Conservation (phyloP, 1,140 invertebrate genomes). For the Brachionus calyciflorus region DNA sequence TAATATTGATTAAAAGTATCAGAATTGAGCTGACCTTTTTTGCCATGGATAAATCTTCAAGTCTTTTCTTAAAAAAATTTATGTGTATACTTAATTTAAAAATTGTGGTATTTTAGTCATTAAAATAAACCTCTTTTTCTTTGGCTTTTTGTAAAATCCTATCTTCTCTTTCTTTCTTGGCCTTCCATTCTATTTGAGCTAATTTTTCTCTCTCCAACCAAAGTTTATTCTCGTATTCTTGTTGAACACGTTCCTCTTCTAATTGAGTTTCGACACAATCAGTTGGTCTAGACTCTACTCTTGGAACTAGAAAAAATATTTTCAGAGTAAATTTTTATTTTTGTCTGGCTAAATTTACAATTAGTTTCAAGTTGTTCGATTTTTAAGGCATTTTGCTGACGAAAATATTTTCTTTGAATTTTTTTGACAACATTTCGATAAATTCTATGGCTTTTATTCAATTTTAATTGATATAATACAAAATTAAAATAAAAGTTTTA, state of each 20-base stretch:
- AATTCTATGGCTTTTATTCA: constrained; percentile 9
- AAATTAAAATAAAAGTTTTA: not conserved
- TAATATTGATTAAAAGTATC: not conserved
- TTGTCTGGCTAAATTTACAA: not conserved
- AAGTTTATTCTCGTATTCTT: not conserved
- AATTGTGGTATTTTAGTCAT: not conserved
- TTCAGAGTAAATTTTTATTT: not conserved
- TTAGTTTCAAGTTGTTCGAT: not conserved
- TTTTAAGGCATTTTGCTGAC: not conserved
- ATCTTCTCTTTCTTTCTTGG: constrained; percentile 55
- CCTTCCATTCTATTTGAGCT: constrained; percentile 53
- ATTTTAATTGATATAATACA: not conserved
- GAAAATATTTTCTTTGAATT: not conserved
- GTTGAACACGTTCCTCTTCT: not conserved
- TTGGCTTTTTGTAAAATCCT: constrained; percentile 35
- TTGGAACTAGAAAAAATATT: not conserved
- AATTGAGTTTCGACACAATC: not conserved
- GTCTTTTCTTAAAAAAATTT: not conserved
- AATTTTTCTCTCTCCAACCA: constrained; percentile 49
- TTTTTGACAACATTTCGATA: constrained; percentile 7
- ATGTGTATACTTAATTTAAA: not conserved
- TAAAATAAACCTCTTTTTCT: constrained; percentile 18
- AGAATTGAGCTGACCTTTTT: constrained; percentile 25
- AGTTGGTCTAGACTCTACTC: not conserved
- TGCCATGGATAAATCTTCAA: not conserved